phyloP scores from a whole-genome alignment of 2,888 invertebrate genomes.

The Rugalucina vietnamica region DNA sequence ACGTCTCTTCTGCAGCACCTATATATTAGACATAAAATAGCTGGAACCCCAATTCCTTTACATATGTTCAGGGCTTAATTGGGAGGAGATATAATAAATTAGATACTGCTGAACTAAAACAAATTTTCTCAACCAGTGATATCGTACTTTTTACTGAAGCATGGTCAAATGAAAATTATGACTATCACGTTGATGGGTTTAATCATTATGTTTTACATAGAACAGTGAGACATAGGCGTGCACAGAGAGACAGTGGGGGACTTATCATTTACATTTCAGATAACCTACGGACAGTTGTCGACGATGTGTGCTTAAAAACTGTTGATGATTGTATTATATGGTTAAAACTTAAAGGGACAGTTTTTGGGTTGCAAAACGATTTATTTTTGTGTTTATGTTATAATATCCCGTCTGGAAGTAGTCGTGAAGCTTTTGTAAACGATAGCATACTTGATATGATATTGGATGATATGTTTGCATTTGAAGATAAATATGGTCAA shows the following conservation, averaged over 20 bases:
- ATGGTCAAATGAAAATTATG: background rate
- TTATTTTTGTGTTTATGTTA: too few species aligned
- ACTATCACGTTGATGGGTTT: background rate
- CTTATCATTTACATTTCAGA: background rate
- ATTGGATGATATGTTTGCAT: too few species aligned
- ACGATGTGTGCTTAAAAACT: background rate
- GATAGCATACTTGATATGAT: too few species aligned
- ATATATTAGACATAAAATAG: too few species aligned
- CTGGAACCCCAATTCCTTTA: too few species aligned
- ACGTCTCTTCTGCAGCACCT: conserved; percentile 45
- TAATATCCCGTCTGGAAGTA: too few species aligned
- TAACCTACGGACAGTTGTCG: background rate
- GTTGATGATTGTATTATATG: background rate
- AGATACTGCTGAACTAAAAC: background rate
- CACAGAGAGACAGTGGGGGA: background rate
- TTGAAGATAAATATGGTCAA: too few species aligned
- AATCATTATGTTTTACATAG: background rate
- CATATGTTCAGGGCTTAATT: background rate
- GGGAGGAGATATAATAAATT: background rate
- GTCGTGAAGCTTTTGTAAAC: too few species aligned
- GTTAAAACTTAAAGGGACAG: too few species aligned
- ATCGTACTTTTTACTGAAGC: background rate
- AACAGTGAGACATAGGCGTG: background rate
- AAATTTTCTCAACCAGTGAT: background rate
- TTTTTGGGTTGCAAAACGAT: too few species aligned